phyloP scores from a whole-genome alignment of 1,140 invertebrate genomes.

The Drosophila busckii region DNA sequence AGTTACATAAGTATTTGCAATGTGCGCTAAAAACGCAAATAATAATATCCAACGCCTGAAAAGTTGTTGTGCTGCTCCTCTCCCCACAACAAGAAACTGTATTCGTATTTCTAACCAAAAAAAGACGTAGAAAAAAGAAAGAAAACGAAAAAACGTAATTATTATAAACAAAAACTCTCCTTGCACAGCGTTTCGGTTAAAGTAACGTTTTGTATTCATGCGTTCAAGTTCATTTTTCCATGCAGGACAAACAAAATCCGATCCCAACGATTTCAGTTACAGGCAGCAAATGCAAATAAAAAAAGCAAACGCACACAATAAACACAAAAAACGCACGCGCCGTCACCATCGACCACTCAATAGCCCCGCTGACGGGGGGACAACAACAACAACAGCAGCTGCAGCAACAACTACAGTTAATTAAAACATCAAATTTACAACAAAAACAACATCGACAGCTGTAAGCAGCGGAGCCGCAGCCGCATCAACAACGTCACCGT shows the following conservation, averaged over 20 bases:
- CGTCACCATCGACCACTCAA: slow-evolving; percentile 2
- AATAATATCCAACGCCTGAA: slow-evolving; percentile 16
- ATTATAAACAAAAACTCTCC: slow-evolving; percentile 46
- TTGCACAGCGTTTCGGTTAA: slow-evolving; percentile 64
- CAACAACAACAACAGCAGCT: background rate
- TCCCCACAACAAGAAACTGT: slow-evolving; percentile 26
- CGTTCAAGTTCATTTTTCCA: slow-evolving; percentile 79
- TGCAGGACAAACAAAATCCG: slow-evolving; percentile 69
- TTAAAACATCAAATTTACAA: slow-evolving; percentile 2
- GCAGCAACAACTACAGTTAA: slow-evolving; percentile 13
- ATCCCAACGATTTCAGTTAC: slow-evolving; percentile 64
- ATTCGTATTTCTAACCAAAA: slow-evolving; percentile 51
- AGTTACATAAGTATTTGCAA: slow-evolving; percentile 48
- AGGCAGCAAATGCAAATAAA: slow-evolving; percentile 32
- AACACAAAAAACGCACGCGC: slow-evolving; percentile 27
- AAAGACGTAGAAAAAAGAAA: slow-evolving; percentile 25
- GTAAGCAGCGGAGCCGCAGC: slow-evolving; percentile 11
- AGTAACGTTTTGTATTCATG: slow-evolving; percentile 78
- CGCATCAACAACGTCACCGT: slow-evolving; percentile 7
- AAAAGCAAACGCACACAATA: slow-evolving; percentile 25
- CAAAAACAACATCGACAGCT: slow-evolving; percentile 10
- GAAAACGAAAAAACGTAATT: slow-evolving; percentile 29
- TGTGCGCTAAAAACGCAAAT: slow-evolving; percentile 25
- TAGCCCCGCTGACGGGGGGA: background rate
- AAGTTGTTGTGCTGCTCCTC: slow-evolving; percentile 15